Evolutionary conservation across 2,888 invertebrate species (phyloP).

Genomic region (Mimas tiliae): DNA sequence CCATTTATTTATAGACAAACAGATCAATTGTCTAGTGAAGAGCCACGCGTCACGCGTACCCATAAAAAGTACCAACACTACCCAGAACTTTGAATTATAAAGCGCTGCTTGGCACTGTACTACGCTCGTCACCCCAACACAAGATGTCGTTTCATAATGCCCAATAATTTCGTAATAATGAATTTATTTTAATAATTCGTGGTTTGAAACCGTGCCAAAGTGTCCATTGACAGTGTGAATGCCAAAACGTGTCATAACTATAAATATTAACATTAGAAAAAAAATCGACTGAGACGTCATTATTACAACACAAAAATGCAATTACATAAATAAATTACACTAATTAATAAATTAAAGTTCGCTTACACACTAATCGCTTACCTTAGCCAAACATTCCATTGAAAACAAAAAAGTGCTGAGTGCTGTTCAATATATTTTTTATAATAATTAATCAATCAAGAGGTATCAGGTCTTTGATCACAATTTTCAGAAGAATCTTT

Average conservation of each 20-base stretch:
- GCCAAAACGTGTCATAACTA: slow-evolving; percentile 27
- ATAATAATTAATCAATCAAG: neutral
- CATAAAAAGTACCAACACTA: no score
- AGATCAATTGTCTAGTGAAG: no score
- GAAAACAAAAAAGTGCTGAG: slow-evolving; percentile 38
- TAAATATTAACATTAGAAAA: slow-evolving; percentile 25
- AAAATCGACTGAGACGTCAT: slow-evolving; percentile 2
- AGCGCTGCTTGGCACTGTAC: neutral
- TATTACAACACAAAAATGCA: slow-evolving; percentile 35
- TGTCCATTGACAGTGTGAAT: slow-evolving; percentile 24
- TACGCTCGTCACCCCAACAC: neutral
- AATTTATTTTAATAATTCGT: neutral
- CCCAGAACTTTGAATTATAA: neutral
- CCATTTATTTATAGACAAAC: no score
- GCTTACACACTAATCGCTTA: slow-evolving; percentile 46
- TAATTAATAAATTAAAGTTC: slow-evolving; percentile 30
- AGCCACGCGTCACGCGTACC: no score
- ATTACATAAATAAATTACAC: slow-evolving; percentile 30
- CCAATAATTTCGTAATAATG: slow-evolving; percentile 1
- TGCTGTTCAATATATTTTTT: slow-evolving; percentile 26
- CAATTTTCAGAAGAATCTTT: neutral
- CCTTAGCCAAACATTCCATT: slow-evolving; percentile 55
- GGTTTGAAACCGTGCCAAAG: slow-evolving; percentile 30
- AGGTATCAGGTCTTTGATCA: neutral
- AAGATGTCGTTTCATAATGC: neutral